Conservation (phyloP, 1,140 invertebrate species). For the Neoseiulus cucumeris region DNA sequence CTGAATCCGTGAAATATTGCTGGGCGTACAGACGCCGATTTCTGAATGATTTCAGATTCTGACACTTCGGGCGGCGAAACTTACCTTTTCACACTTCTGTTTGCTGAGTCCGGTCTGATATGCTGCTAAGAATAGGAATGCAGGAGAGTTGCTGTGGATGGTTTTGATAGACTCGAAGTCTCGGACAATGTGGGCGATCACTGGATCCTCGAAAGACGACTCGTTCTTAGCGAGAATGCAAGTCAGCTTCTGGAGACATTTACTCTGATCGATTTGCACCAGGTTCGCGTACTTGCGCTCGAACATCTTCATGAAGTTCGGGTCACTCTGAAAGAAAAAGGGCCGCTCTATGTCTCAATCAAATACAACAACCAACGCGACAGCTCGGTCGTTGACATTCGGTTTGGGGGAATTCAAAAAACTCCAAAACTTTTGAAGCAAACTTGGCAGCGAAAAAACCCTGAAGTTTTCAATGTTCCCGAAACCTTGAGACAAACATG, state of each 20-base stretch:
- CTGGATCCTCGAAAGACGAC: constrained; percentile 2
- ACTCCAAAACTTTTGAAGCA: neutral
- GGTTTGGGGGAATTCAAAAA: neutral
- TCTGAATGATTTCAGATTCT: too few species aligned
- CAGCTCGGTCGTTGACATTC: neutral
- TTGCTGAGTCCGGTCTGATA: constrained; percentile 8
- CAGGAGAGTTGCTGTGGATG: neutral
- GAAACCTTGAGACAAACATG: neutral
- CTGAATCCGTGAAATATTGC: too few species aligned
- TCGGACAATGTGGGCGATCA: constrained; percentile 1
- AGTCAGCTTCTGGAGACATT: neutral
- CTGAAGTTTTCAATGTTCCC: neutral
- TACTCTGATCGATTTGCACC: neutral
- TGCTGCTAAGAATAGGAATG: neutral
- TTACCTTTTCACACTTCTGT: constrained; percentile 1
- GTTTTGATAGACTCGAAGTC: constrained; percentile 1
- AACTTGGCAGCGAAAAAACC: neutral
- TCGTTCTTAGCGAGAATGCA: constrained; percentile 2
- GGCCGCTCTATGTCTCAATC: neutral
- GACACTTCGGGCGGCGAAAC: neutral
- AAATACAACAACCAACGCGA: neutral
- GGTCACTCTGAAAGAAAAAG: constrained; percentile 7
- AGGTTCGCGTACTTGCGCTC: constrained; percentile 4
- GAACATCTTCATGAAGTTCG: constrained; percentile 11
- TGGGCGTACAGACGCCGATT: too few species aligned